Conservation (phyloP, 1,140 invertebrate species). For the Papilio xuthus region DNA sequence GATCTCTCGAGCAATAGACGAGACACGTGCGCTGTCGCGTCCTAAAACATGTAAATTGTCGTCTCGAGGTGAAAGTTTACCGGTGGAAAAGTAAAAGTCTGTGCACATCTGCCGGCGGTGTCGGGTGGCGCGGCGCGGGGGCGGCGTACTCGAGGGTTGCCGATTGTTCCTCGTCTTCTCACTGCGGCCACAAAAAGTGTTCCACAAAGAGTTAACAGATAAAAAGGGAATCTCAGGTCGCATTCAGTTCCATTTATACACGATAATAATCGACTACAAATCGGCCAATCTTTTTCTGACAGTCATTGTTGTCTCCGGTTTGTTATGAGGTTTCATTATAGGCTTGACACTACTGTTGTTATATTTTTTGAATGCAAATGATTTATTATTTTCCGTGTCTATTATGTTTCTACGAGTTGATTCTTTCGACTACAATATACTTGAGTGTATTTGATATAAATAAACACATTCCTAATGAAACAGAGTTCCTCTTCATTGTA, state of each 20-base stretch:
- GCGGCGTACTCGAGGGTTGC: constrained; percentile 53
- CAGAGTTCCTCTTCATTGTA: neutral
- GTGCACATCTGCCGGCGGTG: constrained; percentile 64
- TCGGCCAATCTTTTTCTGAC: constrained; percentile 72
- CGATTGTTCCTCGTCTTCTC: constrained; percentile 64
- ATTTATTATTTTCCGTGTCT: constrained; percentile 62
- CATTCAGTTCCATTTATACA: constrained; percentile 63
- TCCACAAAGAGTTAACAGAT: constrained; percentile 63
- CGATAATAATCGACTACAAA: constrained; percentile 70
- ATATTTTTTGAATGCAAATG: constrained; percentile 57
- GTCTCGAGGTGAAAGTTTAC: constrained; percentile 78
- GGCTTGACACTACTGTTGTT: constrained; percentile 67
- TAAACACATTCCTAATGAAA: constrained; percentile 21
- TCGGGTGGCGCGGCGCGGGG: constrained; percentile 58
- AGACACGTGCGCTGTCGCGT: constrained; percentile 59
- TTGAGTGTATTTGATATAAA: constrained; percentile 9
- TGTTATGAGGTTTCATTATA: constrained; percentile 66
- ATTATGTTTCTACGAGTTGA: constrained; percentile 21
- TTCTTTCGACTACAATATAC: constrained; percentile 8
- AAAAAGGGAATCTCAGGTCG: constrained; percentile 62
- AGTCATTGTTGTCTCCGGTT: constrained; percentile 54
- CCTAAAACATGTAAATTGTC: constrained; percentile 73
- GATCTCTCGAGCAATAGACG: constrained; percentile 52
- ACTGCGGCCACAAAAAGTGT: constrained; percentile 48
- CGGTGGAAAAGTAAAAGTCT: constrained; percentile 76